phyloP scores from a whole-genome alignment of 2,797 vertebrate genomes.

The Carduelis carduelis region DNA sequence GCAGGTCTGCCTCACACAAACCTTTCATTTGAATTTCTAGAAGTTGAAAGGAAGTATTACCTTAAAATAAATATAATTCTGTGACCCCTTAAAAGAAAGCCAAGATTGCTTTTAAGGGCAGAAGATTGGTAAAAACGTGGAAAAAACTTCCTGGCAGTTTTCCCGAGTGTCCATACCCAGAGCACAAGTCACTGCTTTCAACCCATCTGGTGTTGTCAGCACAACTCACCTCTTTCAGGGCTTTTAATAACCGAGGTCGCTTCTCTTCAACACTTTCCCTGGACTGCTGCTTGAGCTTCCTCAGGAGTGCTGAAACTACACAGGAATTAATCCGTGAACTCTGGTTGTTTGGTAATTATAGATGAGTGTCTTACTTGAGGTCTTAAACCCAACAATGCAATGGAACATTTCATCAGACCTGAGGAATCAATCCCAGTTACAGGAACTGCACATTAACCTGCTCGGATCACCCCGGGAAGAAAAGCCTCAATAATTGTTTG shows the following conservation, averaged over 20 bases:
- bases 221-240: slow-evolving; percentile 88
- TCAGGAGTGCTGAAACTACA: slow-evolving; percentile 91
- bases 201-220: accelerated
- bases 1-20: neutral
- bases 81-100: neutral
- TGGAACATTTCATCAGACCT: neutral
- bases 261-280: slow-evolving; percentile 98
- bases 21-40: neutral
- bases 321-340: neutral
- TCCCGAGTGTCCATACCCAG: neutral
- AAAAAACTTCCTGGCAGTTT: neutral
- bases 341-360: neutral
- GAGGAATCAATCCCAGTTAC: neutral
- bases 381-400: neutral
- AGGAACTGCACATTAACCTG: neutral
- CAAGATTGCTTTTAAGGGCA: neutral
- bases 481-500: neutral
- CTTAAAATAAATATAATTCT: neutral
- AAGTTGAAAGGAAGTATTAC: neutral
- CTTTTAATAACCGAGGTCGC: slow-evolving; percentile 93
- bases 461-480: neutral
- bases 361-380: neutral
- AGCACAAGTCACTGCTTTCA: neutral
- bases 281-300: slow-evolving; percentile 98
- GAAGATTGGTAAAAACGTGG: neutral